Percentiles rank a stretch among this genome's conserved stretches.
These are phyloP conservation scores for Argya squamiceps DNA, from an alignment of 2,797 vertebrate species.

Conservation along the genomic window DNA sequence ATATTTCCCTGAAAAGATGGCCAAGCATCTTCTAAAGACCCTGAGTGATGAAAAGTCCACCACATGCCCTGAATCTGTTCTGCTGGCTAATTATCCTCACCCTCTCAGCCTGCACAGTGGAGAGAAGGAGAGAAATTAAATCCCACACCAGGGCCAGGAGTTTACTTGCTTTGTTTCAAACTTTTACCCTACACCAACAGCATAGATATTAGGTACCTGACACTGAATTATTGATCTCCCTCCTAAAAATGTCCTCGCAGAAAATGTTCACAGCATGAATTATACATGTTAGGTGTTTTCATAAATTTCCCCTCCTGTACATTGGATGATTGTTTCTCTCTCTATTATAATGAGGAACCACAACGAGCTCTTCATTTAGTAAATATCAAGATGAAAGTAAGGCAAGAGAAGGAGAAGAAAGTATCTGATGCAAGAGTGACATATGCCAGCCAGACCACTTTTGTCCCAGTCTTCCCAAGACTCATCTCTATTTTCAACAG, in stretches of 20 bases:
- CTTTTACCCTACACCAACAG: not conserved
- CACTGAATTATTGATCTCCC: constrained; percentile 3
- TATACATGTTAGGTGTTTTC: not conserved
- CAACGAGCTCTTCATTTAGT: not conserved
- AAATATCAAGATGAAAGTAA: not conserved
- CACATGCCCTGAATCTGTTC: constrained; percentile 26
- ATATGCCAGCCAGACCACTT: not conserved
- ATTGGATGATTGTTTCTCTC: not conserved
- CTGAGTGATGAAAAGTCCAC: constrained; percentile 31
- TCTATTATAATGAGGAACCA: not conserved
- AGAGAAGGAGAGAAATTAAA: not conserved
- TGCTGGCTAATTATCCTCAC: constrained; percentile 1
- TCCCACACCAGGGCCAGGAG: not conserved
- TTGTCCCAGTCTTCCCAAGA: not conserved
- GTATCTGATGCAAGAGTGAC: not conserved
- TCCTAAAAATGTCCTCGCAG: not conserved
- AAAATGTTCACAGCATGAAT: not conserved
- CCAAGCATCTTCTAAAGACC: not conserved
- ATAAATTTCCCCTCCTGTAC: not conserved
- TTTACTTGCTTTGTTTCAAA: not conserved
- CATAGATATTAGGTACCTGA: not conserved
- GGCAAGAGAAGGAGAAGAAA: not conserved
- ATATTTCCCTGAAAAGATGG: not conserved
- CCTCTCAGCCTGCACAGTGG: not conserved
- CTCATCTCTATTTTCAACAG: not conserved